Evolutionary conservation across 2,888 invertebrate species (phyloP).

Genomic region (Dione vanillae): DNA sequence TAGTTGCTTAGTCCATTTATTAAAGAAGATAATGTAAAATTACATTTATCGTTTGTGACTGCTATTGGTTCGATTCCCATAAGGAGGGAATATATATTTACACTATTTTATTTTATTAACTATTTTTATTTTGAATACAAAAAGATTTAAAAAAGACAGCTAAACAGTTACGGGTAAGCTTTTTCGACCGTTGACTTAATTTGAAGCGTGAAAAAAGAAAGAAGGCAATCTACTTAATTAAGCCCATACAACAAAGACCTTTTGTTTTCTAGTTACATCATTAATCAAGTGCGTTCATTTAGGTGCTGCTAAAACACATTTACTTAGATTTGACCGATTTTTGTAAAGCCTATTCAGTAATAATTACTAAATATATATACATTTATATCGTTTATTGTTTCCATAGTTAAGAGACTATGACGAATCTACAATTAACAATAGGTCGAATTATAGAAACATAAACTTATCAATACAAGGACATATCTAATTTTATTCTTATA

Average conservation of each 20-base stretch:
- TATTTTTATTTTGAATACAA: neutral
- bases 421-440: slow-evolving; percentile 15
- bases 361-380: neutral
- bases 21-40: too few species aligned
- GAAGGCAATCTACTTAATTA: slow-evolving; percentile 11
- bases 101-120: too few species aligned
- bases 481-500: neutral
- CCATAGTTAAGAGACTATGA: too few species aligned
- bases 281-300: slow-evolving; percentile 3
- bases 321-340: neutral
- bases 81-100: too few species aligned
- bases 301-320: slow-evolving; percentile 4
- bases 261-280: slow-evolving; percentile 15
- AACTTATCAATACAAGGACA: slow-evolving; percentile 3
- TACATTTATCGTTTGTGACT: too few species aligned
- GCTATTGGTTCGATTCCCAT: too few species aligned
- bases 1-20: too few species aligned
- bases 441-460: slow-evolving; percentile 8
- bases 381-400: neutral
- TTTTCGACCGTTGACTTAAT: neutral
- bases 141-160: neutral
- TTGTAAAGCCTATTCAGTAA: neutral
- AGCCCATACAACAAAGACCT: slow-evolving; percentile 1
- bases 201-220: slow-evolving; percentile 3
- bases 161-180: neutral